A percentile compares a stretch with the other conserved stretches of the same genome.
phyloP scores from a whole-genome alignment of 2,113 vertebrate genomes.

The Periophthalmus modestus region DNA sequence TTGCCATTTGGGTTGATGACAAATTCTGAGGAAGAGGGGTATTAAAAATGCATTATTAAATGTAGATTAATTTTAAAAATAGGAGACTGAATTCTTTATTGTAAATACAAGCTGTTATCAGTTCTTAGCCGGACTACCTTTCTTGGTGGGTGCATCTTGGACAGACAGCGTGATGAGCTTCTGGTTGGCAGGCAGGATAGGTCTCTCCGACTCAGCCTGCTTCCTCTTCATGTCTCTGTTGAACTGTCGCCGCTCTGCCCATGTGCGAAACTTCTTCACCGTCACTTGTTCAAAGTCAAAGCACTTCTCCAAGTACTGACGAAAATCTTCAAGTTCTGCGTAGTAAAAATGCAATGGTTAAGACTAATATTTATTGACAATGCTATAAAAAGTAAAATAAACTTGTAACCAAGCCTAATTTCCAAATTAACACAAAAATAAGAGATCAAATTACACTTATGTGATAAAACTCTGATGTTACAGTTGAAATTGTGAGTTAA shows the following conservation, averaged over 20 bases:
- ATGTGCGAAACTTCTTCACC: conserved; percentile 96
- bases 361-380: not conserved
- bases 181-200: conserved; percentile 96
- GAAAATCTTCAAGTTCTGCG: conserved; percentile 91
- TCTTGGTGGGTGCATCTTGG: conserved; percentile 95
- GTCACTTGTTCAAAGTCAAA: conserved; percentile 99
- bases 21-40: conserved; percentile 82
- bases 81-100: not conserved
- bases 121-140: conserved; percentile 77
- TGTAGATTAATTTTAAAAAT: too few species aligned
- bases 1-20: conserved; percentile 99
- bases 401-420: not conserved
- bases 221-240: conserved; percentile 98
- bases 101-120: too few species aligned
- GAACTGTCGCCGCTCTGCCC: conserved; percentile 96
- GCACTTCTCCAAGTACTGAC: conserved; percentile 89
- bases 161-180: conserved; percentile 98
- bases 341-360: not conserved
- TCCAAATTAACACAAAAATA: too few species aligned
- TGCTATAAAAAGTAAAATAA: not conserved
- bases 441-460: too few species aligned
- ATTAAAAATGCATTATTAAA: not conserved
- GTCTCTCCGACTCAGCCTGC: conserved; percentile 93
- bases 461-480: too few species aligned
- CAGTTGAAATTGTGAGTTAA: too few species aligned